phyloP scores from a whole-genome alignment of 2,113 vertebrate species.

The Nipponia nippon region DNA sequence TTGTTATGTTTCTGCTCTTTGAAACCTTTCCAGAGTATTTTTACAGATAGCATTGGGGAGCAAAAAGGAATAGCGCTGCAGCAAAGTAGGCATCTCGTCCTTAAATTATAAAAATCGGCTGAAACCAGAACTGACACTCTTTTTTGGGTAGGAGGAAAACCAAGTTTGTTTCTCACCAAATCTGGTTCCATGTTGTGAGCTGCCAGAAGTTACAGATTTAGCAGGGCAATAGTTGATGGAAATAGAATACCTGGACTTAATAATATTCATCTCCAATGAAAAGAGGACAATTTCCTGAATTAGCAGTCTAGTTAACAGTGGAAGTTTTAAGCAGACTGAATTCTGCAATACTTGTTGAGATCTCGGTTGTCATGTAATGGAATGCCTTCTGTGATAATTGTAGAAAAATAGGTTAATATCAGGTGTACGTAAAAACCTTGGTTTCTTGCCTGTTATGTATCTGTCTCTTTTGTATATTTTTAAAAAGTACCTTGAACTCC shows the following conservation, averaged over 20 bases:
- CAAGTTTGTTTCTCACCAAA: neutral
- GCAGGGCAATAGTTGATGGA: neutral
- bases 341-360: neutral
- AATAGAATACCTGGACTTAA: neutral
- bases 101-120: neutral
- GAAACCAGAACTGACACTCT: neutral
- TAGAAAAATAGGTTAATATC: neutral
- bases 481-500: neutral
- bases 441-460: neutral
- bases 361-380: neutral
- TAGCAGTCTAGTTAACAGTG: neutral
- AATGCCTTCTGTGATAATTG: neutral
- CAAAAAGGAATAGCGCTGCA: neutral
- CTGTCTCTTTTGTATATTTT: neutral
- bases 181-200: neutral
- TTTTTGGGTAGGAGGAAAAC: neutral
- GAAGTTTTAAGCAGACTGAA: neutral
- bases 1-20: neutral
- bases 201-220: neutral
- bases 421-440: neutral
- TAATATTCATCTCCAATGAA: neutral
- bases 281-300: neutral
- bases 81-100: neutral
- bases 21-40: neutral
- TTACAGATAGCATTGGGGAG: neutral